Percentiles rank a stretch among this genome's conserved stretches.
phyloP scores from a whole-genome alignment of 2,888 invertebrate genomes.

The Diadromus collaris region DNA sequence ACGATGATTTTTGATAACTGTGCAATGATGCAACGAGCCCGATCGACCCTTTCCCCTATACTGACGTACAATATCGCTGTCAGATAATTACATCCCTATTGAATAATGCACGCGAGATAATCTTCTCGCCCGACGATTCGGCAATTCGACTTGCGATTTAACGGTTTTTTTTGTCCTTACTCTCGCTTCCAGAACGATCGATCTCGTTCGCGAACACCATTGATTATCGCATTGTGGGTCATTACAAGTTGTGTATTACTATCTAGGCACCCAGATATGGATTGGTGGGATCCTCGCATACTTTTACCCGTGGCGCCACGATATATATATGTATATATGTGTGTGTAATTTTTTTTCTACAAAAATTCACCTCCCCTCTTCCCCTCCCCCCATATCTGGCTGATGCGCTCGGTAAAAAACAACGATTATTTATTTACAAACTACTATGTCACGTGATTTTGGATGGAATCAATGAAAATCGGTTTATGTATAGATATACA shows the following conservation, averaged over 20 bases:
- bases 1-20: slow-evolving; percentile 42
- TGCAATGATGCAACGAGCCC: slow-evolving; percentile 61
- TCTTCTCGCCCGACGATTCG: neutral
- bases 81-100: slow-evolving; percentile 57
- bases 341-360: slow-evolving; percentile 28
- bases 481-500: slow-evolving; percentile 11
- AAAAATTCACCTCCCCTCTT: neutral
- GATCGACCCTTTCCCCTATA: slow-evolving; percentile 50
- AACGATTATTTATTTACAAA: slow-evolving; percentile 39
- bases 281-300: slow-evolving; percentile 38
- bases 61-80: slow-evolving; percentile 60
- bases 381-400: neutral
- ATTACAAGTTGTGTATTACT: slow-evolving; percentile 55
- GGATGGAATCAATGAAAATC: neutral
- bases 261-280: slow-evolving; percentile 33
- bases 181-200: slow-evolving; percentile 40
- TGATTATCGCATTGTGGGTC: slow-evolving; percentile 60
- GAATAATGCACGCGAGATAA: slow-evolving; percentile 52
- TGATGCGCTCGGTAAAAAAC: neutral
- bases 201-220: slow-evolving; percentile 49
- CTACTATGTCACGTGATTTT: neutral
- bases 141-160: neutral
- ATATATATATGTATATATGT: neutral
- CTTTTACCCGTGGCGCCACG: slow-evolving; percentile 45
- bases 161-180: slow-evolving; percentile 1